Conservation (phyloP, 2,888 invertebrate species). For the Brachynemurus nebulosus region DNA sequence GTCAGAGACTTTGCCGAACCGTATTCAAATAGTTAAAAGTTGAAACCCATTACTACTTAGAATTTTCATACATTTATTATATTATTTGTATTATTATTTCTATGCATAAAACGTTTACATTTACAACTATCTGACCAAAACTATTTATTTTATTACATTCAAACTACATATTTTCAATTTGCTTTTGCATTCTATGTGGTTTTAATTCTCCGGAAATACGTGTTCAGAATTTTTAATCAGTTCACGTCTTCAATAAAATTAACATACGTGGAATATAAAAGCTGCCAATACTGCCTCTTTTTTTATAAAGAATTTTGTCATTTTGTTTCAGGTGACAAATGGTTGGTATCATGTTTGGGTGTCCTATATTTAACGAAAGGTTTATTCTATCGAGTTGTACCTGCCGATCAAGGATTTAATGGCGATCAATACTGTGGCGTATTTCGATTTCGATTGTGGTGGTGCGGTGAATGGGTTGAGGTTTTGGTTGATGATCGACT, state of each 20-base stretch:
- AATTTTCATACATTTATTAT: too few species aligned
- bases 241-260: too few species aligned
- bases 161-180: too few species aligned
- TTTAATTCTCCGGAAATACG: not conserved
- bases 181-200: not conserved
- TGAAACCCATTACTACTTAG: too few species aligned
- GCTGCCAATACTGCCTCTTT: not conserved
- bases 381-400: slow-evolving; percentile 80
- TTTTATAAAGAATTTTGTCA: not conserved
- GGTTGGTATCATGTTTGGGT: slow-evolving; percentile 81
- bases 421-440: slow-evolving; percentile 59
- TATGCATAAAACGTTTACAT: not conserved
- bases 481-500: slow-evolving; percentile 79
- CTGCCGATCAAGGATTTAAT: slow-evolving; percentile 74
- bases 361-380: slow-evolving; percentile 74
- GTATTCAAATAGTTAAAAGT: too few species aligned
- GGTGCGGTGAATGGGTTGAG: slow-evolving; percentile 89
- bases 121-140: slow-evolving; percentile 1
- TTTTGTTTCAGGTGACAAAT: slow-evolving; percentile 60
- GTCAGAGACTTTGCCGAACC: too few species aligned
- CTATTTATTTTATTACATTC: too few species aligned
- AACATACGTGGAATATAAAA: not conserved
- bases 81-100: too few species aligned
- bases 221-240: not conserved
- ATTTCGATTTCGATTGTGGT: slow-evolving; percentile 83